phyloP scores from a whole-genome alignment of 1,140 invertebrate species.

The Macrobrachium nipponense region DNA sequence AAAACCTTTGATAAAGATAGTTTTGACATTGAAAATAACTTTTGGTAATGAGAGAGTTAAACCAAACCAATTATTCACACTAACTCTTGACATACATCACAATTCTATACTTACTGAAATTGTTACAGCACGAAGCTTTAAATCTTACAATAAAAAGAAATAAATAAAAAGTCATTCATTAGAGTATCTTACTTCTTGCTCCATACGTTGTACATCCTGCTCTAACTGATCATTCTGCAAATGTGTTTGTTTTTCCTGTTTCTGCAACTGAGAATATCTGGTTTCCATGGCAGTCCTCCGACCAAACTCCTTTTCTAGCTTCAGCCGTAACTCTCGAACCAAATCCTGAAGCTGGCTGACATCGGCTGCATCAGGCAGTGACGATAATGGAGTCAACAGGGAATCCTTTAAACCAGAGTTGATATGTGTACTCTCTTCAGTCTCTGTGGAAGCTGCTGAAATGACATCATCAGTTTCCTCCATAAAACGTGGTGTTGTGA shows the following conservation, averaged over 20 bases:
- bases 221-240: conserved; percentile 14
- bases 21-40: too few relatives aligned
- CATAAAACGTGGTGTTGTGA: not conserved
- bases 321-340: conserved; percentile 39
- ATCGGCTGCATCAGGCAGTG: conserved; percentile 37
- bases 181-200: conserved; percentile 31
- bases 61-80: too few relatives aligned
- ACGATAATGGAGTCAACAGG: conserved; percentile 34
- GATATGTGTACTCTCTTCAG: conserved; percentile 49
- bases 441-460: conserved; percentile 39
- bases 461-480: conserved; percentile 33
- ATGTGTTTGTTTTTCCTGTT: conserved; percentile 21
- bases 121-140: not conserved
- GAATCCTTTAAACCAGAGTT: conserved; percentile 43
- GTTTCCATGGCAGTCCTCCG: conserved; percentile 20
- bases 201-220: conserved; percentile 20
- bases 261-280: conserved; percentile 17
- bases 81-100: too few relatives aligned
- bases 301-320: conserved; percentile 52
- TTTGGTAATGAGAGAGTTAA: too few relatives aligned
- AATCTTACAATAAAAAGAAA: not conserved
- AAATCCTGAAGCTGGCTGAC: conserved; percentile 41
- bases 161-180: not conserved
- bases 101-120: not conserved
- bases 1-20: too few relatives aligned